phyloP scores from a whole-genome alignment of 2,113 vertebrate species.

The Spermophilus dauricus region DNA sequence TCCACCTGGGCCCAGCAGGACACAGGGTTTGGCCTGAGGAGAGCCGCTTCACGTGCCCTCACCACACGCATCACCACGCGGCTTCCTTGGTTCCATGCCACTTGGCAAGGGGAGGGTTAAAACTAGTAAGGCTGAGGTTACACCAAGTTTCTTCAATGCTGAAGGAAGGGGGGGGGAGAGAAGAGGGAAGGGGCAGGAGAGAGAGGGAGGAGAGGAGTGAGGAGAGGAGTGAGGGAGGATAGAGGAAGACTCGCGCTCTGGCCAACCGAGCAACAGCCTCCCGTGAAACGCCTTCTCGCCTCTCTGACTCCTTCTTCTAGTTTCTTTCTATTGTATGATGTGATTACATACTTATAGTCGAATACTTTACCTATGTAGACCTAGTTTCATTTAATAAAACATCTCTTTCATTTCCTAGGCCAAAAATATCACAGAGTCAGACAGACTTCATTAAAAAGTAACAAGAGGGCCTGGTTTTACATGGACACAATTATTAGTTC shows the following conservation, averaged over 20 bases:
- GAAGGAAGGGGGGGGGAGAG: not conserved
- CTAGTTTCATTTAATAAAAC: conserved; percentile 85
- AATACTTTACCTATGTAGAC: conserved; percentile 73
- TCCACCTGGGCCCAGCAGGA: not conserved
- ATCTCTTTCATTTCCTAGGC: conserved; percentile 84
- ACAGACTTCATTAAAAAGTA: conserved; percentile 87
- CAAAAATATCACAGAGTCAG: conserved; percentile 86
- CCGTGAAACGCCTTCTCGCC: not conserved
- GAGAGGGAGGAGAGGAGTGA: not conserved
- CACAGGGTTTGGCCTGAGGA: not conserved
- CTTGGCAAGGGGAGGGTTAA: not conserved
- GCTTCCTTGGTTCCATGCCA: not conserved
- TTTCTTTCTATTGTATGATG: conserved; percentile 15
- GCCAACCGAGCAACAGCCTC: not conserved
- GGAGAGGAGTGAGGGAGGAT: not conserved
- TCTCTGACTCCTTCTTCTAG: not conserved
- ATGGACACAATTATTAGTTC: conserved; percentile 85
- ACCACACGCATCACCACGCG: too few relatives aligned
- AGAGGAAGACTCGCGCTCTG: not conserved
- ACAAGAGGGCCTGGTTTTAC: conserved; percentile 84
- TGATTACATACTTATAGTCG: conserved; percentile 27
- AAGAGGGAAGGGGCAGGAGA: not conserved
- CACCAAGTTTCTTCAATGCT: not conserved
- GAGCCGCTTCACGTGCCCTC: not conserved
- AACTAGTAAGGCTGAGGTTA: not conserved